Evolutionary conservation across 1,140 invertebrate species (phyloP).

Genomic region (Pararge aegeria): DNA sequence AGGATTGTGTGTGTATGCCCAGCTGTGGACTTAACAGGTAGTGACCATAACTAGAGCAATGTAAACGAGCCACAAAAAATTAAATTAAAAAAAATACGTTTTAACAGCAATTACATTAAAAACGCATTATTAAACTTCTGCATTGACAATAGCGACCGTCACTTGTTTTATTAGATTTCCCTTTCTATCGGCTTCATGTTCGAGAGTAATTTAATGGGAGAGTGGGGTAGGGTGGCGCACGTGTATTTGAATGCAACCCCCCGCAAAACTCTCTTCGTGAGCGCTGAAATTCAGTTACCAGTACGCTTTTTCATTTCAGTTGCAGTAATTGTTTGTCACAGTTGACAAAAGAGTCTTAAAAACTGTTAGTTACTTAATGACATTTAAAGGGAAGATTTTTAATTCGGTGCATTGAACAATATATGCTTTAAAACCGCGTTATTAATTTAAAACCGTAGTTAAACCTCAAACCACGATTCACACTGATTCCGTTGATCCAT

Average conservation of each 20-base stretch:
- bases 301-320: not conserved
- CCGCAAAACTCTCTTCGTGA: not conserved
- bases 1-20: too few relatives aligned
- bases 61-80: too few relatives aligned
- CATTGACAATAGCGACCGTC: not conserved
- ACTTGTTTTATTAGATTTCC: constrained; percentile 17
- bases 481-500: too few relatives aligned
- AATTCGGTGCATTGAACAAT: too few relatives aligned
- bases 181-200: constrained; percentile 13
- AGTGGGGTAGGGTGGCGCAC: constrained; percentile 16
- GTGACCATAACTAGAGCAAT: too few relatives aligned
- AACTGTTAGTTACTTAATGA: too few relatives aligned
- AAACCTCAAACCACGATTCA: too few relatives aligned
- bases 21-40: too few relatives aligned
- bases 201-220: constrained; percentile 10
- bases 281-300: constrained; percentile 1
- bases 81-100: too few relatives aligned
- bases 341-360: not conserved
- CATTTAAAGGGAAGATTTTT: too few relatives aligned
- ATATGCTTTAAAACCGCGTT: too few relatives aligned
- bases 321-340: not conserved
- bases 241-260: constrained; percentile 19
- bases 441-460: too few relatives aligned
- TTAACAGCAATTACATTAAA: not conserved
- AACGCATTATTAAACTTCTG: not conserved